Evolutionary conservation across 2,113 vertebrate genomes (phyloP).

Genomic region (Aleadryas rufinucha): DNA sequence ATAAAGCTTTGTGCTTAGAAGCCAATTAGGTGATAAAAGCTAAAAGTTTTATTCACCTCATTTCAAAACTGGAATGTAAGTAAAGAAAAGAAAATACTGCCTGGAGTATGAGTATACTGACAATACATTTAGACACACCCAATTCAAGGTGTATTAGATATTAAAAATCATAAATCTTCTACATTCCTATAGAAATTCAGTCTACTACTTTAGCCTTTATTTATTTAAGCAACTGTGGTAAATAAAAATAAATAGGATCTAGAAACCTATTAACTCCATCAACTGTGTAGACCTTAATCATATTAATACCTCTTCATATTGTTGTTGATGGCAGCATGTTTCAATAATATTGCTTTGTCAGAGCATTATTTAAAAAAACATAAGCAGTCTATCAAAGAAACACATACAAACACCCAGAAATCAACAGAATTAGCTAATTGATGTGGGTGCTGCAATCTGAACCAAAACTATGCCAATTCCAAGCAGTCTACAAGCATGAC

Average conservation of each 20-base stretch:
- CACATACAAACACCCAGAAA: not conserved
- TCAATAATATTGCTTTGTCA: not conserved
- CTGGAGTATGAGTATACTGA: not conserved
- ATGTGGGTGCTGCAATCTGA: not conserved
- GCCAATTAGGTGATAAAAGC: not conserved
- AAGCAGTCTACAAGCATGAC: not conserved
- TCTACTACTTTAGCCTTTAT: not conserved
- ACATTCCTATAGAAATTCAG: not conserved
- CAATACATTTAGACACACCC: not conserved
- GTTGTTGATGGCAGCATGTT: not conserved
- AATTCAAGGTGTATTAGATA: not conserved
- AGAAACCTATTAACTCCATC: not conserved
- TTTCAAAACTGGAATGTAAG: not conserved
- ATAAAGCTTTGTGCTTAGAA: not conserved
- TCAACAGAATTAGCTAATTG: not conserved
- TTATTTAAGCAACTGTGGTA: not conserved
- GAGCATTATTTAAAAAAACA: not conserved
- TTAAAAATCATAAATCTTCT: not conserved
- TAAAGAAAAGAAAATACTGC: not conserved
- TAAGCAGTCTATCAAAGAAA: not conserved
- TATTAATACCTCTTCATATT: not conserved
- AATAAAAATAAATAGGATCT: not conserved
- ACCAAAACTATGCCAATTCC: not conserved
- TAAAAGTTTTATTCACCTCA: not conserved
- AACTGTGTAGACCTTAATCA: not conserved